Evolutionary conservation across 2,797 vertebrate species (phyloP), one percentile per base, ranked within the genome.

Genomic region (Jordanella pulchra): DNA sequence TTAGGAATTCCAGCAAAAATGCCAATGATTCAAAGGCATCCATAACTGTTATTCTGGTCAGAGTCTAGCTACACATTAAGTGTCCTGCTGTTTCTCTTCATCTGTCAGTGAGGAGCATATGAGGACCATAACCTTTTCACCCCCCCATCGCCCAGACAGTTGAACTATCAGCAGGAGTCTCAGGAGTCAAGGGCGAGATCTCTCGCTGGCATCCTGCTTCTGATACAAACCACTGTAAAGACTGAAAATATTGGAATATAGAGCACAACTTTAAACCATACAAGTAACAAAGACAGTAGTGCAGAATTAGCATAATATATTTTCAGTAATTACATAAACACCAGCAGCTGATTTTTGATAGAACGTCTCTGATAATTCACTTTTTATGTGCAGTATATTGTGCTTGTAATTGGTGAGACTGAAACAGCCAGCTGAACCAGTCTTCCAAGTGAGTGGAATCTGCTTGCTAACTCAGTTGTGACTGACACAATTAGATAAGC

Each of bases 381-480:
- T 60, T 60, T 39, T 65, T 73, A 72, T 74, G 48, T 65, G 55
- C 64, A 58, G 54, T 73, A 72, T 71, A 81, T 76, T 72, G 81
- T 55, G 60, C 72, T 71, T 81, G 73, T 83, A 88, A 84, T 72
- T 82, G 67, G 75, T 75, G 69, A 78, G 74, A 83, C 67, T 77
- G 73, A 65, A 78, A 75, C 72, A 71, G 76, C 77, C 79, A 72
- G 72, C 48, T 72, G 60, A 77, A 67, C 79, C 83, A 76, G 82
- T 85, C 75, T 72, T 75, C 71, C 56, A 78, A 63, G 67, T 69
- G 50, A 81, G 74, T 58, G 21, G 53, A 72, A 73, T 84, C 76
- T 77, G 77, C 66, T 44, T 75, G 84, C 67, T 87, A 83, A 86
- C 84, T 83, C 73, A 77, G 68, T 76, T 86, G 83, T 83, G 84